Evolutionary conservation across 2,797 vertebrate species (phyloP), one percentile per base, ranked within the genome.

Genomic region (Enteromius treurensis): DNA sequence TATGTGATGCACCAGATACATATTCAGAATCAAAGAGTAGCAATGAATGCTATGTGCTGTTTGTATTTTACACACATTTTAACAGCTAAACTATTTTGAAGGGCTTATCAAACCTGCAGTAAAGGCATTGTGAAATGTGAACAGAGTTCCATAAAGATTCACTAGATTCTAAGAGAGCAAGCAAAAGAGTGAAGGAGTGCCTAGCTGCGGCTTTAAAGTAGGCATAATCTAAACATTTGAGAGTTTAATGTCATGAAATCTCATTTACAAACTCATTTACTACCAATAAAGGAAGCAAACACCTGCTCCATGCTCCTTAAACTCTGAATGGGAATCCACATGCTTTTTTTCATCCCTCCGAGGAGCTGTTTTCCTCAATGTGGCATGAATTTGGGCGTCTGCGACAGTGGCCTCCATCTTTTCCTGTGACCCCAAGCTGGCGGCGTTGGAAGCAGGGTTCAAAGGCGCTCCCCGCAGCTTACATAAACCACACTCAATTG

Each of bases 401-500:
- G 91, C 89, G 90, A 92, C 89, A 90, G 88, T 89, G 90, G 88
- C 83, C 91, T 92, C 90, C 80, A 90, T 93, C 91, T 91, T 90
- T 87, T 78, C 90, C 89, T 89, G 65, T 93, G 94, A 95, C 94
- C 93, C 92, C 91, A 86, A 90, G 92, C 92, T 95, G 90, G 91
- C 90, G 89, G 88, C 89, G 37, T 87, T 82, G 91, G 92, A 93
- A 90, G 80, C 88, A 86, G 91, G 93, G 95, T 95, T 95, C 95
- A 95, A 95, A 95, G 94, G 90, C 93, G 90, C 93, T 94, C 93
- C 94, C 94, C 77, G 92, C 93, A 93, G 94, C 94, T 94, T 93
- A 93, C 93, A 95, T 95, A 95, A 95, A 95, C 95, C 94, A 94
- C 94, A 93, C 95, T 95, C 95, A 95, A 95, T 94, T 94, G 95